Conservation (phyloP, 2,113 vertebrate species). For the Ifrita kowaldi region DNA sequence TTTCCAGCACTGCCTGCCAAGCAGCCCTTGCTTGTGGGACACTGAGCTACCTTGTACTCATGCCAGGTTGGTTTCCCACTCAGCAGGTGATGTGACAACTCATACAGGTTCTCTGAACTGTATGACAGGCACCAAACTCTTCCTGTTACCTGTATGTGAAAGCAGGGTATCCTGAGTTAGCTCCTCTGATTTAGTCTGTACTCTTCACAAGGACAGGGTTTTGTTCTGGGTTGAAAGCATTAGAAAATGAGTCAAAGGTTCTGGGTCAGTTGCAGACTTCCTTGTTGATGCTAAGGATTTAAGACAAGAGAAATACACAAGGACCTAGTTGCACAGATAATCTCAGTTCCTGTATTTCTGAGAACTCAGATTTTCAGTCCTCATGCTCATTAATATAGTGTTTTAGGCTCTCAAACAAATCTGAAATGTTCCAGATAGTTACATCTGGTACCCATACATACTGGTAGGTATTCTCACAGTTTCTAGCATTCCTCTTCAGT, state of each 20-base stretch:
- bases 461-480: not conserved
- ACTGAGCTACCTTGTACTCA: accelerated
- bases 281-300: not conserved
- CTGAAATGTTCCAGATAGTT: not conserved
- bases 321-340: not conserved
- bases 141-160: not conserved
- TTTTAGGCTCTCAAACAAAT: not conserved
- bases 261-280: not conserved
- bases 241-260: not conserved
- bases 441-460: not conserved
- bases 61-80: not conserved
- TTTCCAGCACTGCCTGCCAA: not conserved
- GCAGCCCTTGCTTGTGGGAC: not conserved
- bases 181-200: not conserved
- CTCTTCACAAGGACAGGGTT: accelerated
- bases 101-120: not conserved
- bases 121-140: not conserved
- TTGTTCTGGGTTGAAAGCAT: not conserved
- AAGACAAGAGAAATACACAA: not conserved
- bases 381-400: not conserved
- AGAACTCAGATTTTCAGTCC: not conserved
- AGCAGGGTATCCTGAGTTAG: not conserved
- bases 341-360: not conserved
- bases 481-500: not conserved
- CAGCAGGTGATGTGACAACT: not conserved